Base-by-base conservation (phyloP, 2,888 invertebrate genomes). In the Zhuqinia jingwanae region DNA sequence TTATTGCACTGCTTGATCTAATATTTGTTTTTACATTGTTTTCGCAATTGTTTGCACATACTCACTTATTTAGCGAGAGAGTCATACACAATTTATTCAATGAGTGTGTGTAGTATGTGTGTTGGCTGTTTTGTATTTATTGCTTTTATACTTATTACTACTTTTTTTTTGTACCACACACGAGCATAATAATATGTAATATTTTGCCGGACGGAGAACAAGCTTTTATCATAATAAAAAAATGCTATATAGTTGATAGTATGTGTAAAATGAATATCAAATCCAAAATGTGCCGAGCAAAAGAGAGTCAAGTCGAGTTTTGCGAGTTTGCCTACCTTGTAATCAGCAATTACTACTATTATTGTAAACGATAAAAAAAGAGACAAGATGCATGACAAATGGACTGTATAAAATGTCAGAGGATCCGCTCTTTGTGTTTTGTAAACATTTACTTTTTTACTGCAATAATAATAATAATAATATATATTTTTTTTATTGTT, bases 21-120 rank as follows among this genome's bases (percentile, higher is more conserved):
- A 60, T 83, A 63, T 83, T 83, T 83, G 82, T 83, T 83, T 83
- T 76, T 36, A 53, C 80, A 81, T 81, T 81, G 80, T 81, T 78
- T 82, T 82, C 82, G 82, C 75, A 47, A 77, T 84, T 77, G 83
- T 85, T 78, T 53, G 25, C 76, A 84, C 75, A 30, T 22, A 45
- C 36, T 45, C 68, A 45, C 36, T 25, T 42, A 13, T 20, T 5
- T 8, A 63, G 63, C 17, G 63, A 63, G 30, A 27, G 27, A 60
- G 60, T 27, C 10, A 25, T n/a, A 25, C 15, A 36, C 63, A n/a
- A 8, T 63, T 10, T 63, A 6, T 63, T 36, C 36, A 36, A 36
- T 6, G 36, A 36, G 36, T 36, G 36, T n/a, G n/a, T n/a, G n/a
- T n/a, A n/a, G 17, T 65, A 8, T 20, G 20, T 68, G 68, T 42